Percentiles rank a stretch among this genome's conserved stretches.
Evolutionary conservation across 2,888 invertebrate species (phyloP).

Genomic region (Scaptomyza cyrtandrae): DNA sequence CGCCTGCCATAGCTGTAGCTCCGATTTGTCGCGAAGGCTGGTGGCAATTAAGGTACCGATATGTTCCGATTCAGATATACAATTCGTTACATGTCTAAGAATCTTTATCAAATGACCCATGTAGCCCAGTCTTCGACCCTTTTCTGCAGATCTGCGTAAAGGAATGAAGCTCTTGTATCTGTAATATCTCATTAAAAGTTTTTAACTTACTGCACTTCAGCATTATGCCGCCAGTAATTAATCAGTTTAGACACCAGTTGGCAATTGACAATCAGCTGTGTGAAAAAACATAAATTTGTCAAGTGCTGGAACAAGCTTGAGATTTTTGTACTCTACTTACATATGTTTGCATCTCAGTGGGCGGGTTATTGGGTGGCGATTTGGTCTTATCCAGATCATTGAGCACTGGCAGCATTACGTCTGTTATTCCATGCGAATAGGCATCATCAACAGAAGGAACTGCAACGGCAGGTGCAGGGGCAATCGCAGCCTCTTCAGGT

Average conservation of each 20-base stretch:
- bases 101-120: conserved; percentile 89
- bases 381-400: conserved; percentile 69
- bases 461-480: conserved; percentile 9
- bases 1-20: conserved; percentile 85
- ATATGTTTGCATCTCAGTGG: conserved; percentile 86
- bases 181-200: background rate
- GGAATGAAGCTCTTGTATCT: background rate
- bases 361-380: conserved; percentile 59
- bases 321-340: conserved; percentile 82
- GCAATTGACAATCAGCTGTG: conserved; percentile 91
- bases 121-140: conserved; percentile 87
- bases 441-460: conserved; percentile 19
- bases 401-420: conserved; percentile 27
- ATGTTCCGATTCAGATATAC: conserved; percentile 85
- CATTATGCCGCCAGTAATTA: conserved; percentile 92
- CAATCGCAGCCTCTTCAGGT: conserved; percentile 2
- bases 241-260: conserved; percentile 91
- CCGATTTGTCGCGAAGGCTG: conserved; percentile 85
- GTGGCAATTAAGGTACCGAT: conserved; percentile 86
- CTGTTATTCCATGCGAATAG: conserved; percentile 8
- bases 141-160: conserved; percentile 84
- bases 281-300: background rate
- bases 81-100: conserved; percentile 86
- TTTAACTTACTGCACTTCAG: conserved; percentile 89
- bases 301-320: background rate